Evolutionary conservation across 92 coral and sea anemone genomes (phyloP), one percentile per base, ranked within the genome.

Genomic region (Pocillopora grandis): DNA sequence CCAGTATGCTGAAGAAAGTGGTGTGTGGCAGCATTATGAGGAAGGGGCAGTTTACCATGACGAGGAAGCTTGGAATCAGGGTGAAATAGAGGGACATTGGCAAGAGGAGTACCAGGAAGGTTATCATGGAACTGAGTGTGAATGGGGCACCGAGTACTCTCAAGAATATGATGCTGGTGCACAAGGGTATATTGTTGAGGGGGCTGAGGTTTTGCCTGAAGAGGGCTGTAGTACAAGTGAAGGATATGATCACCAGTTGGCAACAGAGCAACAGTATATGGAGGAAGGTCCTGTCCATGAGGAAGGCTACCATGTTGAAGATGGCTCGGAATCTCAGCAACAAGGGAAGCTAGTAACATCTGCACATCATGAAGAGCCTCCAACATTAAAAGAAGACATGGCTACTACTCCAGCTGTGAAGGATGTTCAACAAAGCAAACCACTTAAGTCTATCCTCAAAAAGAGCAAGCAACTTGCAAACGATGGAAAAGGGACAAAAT

Each of bases 361-460:
- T 58, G 77, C 21, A 9, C 81, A 60, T 66, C n/a, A 16, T 83
- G 79, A 89, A 12, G 71, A 61, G 60, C 36, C 77, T 12, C 57
- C 33, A 42, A 18, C 49, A 19, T 21, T 63, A 56, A 79, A 52
- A 18, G 72, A 68, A 76, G 71, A 68, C 76, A 55, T 16, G 59
- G 20, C 86, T 14, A 69, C n/a, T 19, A 20, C 77, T 56, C 20
- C 35, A 12, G 49, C 65, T 78, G 35, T 49, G 62, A 52, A 59
- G 49, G 11, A 64, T 4, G 21, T 10, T 16, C 84, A 63, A 55
- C 85, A 91, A 19, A 19, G 65, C 21, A 92, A 79, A 68, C 98
- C 98, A 8, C 90, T 94, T 52, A 91, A 93, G 71, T 94, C 98
- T 17, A 94, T 94, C 78, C 86, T 94, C 49, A 94, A 94, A 87